Evolutionary conservation across 2,888 invertebrate genomes (phyloP), one percentile per base, ranked within the genome.

Genomic region (Eupithecia insigniata): DNA sequence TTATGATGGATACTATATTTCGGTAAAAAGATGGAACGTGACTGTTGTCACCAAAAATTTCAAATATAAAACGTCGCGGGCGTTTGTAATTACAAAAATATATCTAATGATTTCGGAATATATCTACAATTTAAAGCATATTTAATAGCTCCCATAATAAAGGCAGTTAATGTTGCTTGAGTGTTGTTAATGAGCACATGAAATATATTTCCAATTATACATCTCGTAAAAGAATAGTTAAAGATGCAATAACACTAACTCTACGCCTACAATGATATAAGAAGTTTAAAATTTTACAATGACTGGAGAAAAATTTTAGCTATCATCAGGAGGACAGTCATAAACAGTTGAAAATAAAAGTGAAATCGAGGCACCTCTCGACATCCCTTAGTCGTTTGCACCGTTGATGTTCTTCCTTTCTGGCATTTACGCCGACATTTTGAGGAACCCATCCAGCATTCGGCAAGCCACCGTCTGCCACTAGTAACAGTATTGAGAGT

Each of bases 211-310:
- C 66, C 28, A 58, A 69, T 74, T 62, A 60, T 18, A 62, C 62
- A 32, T 34, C 70, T 62, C 16, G 46, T 74, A 34, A 36, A 61
- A 43, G 34, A 55, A 60, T 66, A 32, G 32, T 65, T 62, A 72
- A 58, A 26, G 46, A 6, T 28, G 55, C 62, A 58, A 67, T 71
- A 68, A 70, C 73, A 67, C 78, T 78, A 82, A 84, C 76, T 79
- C 64, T 34, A 80, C 87, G 84, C 84, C 85, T 85, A 80, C 81
- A 73, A 69, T n/a, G 68, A 80, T 83, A 26, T 10, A 26, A 22
- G 81, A 81, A 80, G 81, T 87, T 83, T 87, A 82, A 85, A 85
- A 83, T 82, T 84, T 82, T 79, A 83, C 81, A 79, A 82, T 80
- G 81, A 5, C 26, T 78, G 74, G 72, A 79, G 79, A 83, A 67